Percentiles rank a stretch among this genome's conserved stretches.
Conservation (phyloP, 2,888 invertebrate genomes). For the Lithodes maja region DNA sequence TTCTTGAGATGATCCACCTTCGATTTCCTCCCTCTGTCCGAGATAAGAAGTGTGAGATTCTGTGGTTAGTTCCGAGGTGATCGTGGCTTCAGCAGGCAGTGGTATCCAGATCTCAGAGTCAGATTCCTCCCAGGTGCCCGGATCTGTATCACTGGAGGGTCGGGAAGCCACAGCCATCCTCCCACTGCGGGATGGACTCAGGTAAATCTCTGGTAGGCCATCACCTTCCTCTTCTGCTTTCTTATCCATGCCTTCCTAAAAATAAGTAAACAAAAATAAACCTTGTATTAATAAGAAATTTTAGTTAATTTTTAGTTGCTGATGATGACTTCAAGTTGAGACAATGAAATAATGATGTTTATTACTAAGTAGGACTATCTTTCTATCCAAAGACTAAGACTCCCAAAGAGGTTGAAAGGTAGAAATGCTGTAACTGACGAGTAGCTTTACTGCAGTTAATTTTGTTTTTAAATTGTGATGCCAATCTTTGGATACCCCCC, state of each 20-base stretch:
- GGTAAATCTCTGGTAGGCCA: slow-evolving; percentile 58
- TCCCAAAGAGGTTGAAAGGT: too few species aligned
- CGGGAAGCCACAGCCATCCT: not conserved
- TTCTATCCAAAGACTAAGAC: too few species aligned
- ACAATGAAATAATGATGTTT: too few species aligned
- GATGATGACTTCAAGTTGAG: too few species aligned
- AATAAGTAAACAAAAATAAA: not conserved
- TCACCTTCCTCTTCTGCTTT: slow-evolving; percentile 21
- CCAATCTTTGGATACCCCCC: too few species aligned
- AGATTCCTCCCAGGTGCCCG: slow-evolving; percentile 47
- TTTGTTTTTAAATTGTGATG: too few species aligned
- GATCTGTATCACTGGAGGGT: slow-evolving; percentile 41
- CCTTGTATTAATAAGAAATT: too few species aligned
- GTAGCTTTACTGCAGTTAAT: too few species aligned
- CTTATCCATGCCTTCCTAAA: slow-evolving; percentile 41
- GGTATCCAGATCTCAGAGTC: slow-evolving; percentile 47
- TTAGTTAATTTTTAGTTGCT: too few species aligned
- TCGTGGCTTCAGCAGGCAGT: slow-evolving; percentile 31
- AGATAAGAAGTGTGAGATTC: slow-evolving; percentile 6
- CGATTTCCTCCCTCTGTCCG: slow-evolving; percentile 52
- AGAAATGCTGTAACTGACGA: too few species aligned
- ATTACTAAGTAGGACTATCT: too few species aligned
- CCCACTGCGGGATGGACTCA: slow-evolving; percentile 37
- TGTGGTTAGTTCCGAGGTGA: not conserved
- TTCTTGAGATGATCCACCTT: slow-evolving; percentile 49